phyloP scores from a whole-genome alignment of 2,797 vertebrate species.

The Percopsis omiscomaycus region DNA sequence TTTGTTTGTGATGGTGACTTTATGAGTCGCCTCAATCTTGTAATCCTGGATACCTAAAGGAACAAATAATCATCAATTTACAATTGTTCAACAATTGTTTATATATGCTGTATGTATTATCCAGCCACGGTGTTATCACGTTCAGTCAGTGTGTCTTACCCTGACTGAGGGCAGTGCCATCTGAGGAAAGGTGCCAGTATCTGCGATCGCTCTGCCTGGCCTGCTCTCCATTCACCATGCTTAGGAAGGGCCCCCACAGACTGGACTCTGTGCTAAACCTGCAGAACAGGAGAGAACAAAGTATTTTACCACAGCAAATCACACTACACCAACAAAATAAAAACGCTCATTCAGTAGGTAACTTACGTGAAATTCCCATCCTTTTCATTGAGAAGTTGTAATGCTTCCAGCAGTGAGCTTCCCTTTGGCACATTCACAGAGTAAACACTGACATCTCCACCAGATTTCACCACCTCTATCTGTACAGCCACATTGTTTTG shows the following conservation, averaged over 20 bases:
- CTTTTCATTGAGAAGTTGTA: constrained; percentile 66
- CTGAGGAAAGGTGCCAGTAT: constrained; percentile 85
- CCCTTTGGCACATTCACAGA: constrained; percentile 57
- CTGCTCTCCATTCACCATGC: constrained; percentile 79
- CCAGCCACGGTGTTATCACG: background rate
- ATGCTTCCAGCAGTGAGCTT: constrained; percentile 78
- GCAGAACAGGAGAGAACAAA: constrained; percentile 18
- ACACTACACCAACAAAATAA: background rate
- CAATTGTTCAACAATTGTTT: background rate
- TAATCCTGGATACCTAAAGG: constrained; percentile 83
- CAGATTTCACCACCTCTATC: constrained; percentile 74
- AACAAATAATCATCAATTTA: constrained; percentile 26
- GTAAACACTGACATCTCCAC: constrained; percentile 47
- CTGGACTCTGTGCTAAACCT: constrained; percentile 84
- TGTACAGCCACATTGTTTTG: constrained; percentile 41
- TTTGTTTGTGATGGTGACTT: constrained; percentile 81
- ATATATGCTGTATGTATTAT: background rate
- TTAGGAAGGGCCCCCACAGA: constrained; percentile 85
- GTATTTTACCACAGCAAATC: background rate
- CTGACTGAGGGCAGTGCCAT: constrained; percentile 66
- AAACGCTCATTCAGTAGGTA: background rate
- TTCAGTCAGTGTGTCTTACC: constrained; percentile 65
- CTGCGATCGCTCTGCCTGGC: constrained; percentile 74
- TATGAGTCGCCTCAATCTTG: constrained; percentile 75
- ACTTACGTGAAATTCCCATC: constrained; percentile 73